Evolutionary conservation across 2,797 vertebrate species (phyloP), one percentile per base, ranked within the genome.

Genomic region (Pangasius mekongensis): DNA sequence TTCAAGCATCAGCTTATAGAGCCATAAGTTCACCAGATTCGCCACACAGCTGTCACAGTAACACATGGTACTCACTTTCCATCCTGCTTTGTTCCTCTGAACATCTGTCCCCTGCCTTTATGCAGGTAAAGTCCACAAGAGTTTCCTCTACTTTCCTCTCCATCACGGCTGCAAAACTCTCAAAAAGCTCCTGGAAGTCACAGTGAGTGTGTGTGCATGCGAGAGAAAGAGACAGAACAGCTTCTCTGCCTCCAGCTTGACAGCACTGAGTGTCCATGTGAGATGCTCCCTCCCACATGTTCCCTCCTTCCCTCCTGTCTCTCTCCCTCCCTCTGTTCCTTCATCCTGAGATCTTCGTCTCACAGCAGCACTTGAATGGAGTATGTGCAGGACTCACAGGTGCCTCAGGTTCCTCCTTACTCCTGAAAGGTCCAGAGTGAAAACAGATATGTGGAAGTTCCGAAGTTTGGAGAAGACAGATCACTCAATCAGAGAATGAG

Each of bases 251-350:
- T 81, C 87, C 36, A 3, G 49, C 73, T 62, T 84, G 80, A 87
- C 71, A 87, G 89, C 82, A 87, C 85, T 56, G 54, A 36, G 73
- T 85, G 82, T 85, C 89, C 83, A 84, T 87, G 85, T 78, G 89
- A 86, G 77, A 60, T 0, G 62, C 82, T 67, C 67, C 85, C 80
- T 76, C 76, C 30, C 56, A 87, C 54, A 64, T 85, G 64, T 76
- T 84, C 81, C 85, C 73, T 84, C 71, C 88, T 87, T 81, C n/a
- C 71, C 77, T 76, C 30, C 62, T 52, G 14, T 30, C 43, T 86
- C 62, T 49, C 78, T 84, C 69, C 69, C 87, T 74, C 81, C 43
- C 67, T 33, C 58, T 83, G 36, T 47, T 27, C 58, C 58, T 83
- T 83, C 60, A 83, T 52, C 74, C 85, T 24, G 82, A 87, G 49